A percentile compares a stretch with the other conserved stretches of the same genome.
phyloP scores from a whole-genome alignment of 2,797 vertebrate genomes.

The Telmatherina bonti region DNA sequence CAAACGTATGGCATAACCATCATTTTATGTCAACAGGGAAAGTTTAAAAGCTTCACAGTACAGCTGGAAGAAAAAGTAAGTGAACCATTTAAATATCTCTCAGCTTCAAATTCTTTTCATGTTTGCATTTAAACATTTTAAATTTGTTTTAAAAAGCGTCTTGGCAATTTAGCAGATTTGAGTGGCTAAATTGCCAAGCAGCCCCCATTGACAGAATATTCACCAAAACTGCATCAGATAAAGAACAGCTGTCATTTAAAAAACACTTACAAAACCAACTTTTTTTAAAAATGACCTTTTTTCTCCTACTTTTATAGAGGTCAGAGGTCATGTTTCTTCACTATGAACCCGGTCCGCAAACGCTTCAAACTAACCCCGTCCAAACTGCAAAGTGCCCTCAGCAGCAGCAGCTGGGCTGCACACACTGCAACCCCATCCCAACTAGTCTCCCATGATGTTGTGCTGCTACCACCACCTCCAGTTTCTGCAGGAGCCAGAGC shows the following conservation, averaged over 20 bases:
- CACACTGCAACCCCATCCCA: neutral
- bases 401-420: neutral
- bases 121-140: neutral
- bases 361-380: conserved; percentile 48
- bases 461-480: conserved; percentile 4
- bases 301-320: conserved; percentile 30
- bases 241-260: neutral
- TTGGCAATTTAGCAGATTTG: neutral
- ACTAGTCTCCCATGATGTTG: conserved; percentile 50
- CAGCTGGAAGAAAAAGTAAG: conserved; percentile 10
- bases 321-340: conserved; percentile 64
- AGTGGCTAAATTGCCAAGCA: neutral
- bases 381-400: neutral
- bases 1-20: neutral
- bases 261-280: too few species aligned
- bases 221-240: neutral
- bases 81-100: neutral
- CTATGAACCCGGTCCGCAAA: conserved; percentile 69
- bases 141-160: neutral
- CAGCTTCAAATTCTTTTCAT: neutral
- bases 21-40: conserved; percentile 1
- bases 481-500: conserved; percentile 2
- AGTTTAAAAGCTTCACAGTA: neutral
- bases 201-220: neutral
- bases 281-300: neutral